These are phyloP conservation scores for Dicycla oo DNA, from an alignment of 2,888 invertebrate genomes.

Conservation along the genomic window DNA sequence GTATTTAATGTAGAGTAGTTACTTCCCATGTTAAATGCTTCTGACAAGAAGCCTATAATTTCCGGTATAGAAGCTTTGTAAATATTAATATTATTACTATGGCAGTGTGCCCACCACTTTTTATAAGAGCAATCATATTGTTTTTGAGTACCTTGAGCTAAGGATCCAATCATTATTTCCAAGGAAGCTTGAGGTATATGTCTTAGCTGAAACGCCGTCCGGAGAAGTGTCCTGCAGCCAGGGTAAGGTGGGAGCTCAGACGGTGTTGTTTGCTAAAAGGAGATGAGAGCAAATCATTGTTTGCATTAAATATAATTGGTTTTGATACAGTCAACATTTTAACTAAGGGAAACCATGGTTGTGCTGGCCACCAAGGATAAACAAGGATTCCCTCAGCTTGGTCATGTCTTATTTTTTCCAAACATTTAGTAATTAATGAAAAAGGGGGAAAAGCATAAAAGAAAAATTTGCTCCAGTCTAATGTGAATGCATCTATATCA, in stretches of 20 bases:
- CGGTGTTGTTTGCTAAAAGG: slow-evolving; percentile 1
- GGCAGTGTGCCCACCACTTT: background rate
- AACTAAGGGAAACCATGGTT: slow-evolving; percentile 6
- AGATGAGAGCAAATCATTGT: background rate
- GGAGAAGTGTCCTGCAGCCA: background rate
- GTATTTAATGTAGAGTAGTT: slow-evolving; percentile 10
- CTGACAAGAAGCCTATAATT: background rate
- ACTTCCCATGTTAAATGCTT: background rate
- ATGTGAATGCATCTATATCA: background rate
- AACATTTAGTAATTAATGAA: no score
- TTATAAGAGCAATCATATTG: background rate
- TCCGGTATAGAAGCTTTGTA: background rate
- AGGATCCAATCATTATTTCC: background rate
- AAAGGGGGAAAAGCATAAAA: no score
- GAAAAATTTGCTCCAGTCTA: background rate
- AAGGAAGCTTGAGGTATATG: background rate
- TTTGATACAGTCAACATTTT: slow-evolving; percentile 8
- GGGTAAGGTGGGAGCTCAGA: background rate
- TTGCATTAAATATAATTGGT: background rate
- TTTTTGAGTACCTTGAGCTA: background rate
- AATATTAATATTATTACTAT: background rate
- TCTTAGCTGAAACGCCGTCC: background rate
- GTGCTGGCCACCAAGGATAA: slow-evolving; percentile 4
- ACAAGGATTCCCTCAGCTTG: slow-evolving; percentile 5
- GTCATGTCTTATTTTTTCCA: no score